Evolutionary conservation across 2,888 invertebrate genomes (phyloP).

Genomic region (Orthosia cruda): DNA sequence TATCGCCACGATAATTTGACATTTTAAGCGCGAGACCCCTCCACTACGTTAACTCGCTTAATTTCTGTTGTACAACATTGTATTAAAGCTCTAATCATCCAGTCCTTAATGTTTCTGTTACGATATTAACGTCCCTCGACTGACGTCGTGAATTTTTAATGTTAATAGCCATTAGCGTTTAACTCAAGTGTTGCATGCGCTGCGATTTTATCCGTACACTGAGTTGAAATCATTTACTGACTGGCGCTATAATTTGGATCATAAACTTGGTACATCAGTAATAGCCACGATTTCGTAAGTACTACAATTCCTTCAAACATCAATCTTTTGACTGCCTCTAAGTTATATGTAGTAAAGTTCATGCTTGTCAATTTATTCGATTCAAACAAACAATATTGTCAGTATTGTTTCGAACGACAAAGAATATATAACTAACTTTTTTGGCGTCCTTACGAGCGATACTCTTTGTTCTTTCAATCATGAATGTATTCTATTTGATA

Average conservation of each 20-base stretch:
- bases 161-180: constrained; percentile 33
- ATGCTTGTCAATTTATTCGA: constrained; percentile 24
- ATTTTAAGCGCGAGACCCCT: constrained; percentile 14
- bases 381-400: constrained; percentile 23
- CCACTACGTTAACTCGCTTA: constrained; percentile 1
- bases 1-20: constrained; percentile 51
- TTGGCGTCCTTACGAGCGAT: constrained; percentile 1
- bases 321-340: not conserved
- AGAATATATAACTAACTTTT: constrained; percentile 15
- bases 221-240: constrained; percentile 11
- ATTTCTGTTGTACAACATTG: constrained; percentile 38
- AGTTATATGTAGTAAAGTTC: too few species aligned
- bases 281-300: not conserved
- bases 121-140: constrained; percentile 11
- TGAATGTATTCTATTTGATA: constrained; percentile 38
- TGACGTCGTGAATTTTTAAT: constrained; percentile 32
- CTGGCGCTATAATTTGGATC: not conserved
- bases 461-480: constrained; percentile 26
- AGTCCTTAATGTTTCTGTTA: constrained; percentile 11
- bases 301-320: not conserved
- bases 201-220: constrained; percentile 23
- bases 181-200: constrained; percentile 41
- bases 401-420: constrained; percentile 24
- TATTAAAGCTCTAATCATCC: constrained; percentile 22
- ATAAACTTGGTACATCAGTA: constrained; percentile 7